Evolutionary conservation across 2,888 invertebrate species (phyloP), one percentile per base, ranked within the genome.

Genomic region (Graphium colonna): DNA sequence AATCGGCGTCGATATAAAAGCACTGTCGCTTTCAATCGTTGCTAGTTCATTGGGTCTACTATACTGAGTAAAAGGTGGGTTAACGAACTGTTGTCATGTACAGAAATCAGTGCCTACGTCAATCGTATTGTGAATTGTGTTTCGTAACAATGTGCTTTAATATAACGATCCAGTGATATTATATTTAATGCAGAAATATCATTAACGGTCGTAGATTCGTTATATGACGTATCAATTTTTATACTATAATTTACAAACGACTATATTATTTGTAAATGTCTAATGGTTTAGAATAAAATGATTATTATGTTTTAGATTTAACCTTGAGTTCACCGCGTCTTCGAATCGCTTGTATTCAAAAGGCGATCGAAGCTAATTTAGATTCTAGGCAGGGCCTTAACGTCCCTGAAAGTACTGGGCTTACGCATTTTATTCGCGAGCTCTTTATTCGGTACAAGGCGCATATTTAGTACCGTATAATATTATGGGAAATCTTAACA

Each of bases 11-110:
- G 76, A 85, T 88, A 88, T 83, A 89, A 86, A 75, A 79, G 80
- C 82, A 82, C 82, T 80, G 81, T 84, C 81, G 78, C 78, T 83
- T 84, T 85, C 83, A 73, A 79, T 64, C 72, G 69, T 65, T 64
- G 79, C 80, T 86, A 88, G 88, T 89, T 83, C 78, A 81, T 80
- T 78, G 73, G 74, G 71, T 73, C 69, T 73, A 75, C 75, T 75
- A 80, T 73, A 77, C 69, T 82, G 78, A 83, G 81, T 81, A 81
- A 85, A 86, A 87, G 87, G 87, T 87, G 82, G 82, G 84, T 86
- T 75, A 79, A 77, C 73, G 75, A 76, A 77, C 75, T 67, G 60
- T 62, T 61, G 53, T 54, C 52, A 51, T 54, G 42, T 10, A 49
- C 51, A 63, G 62, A 56, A 62, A 69, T 66, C 60, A 69, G 74